These are phyloP conservation scores for Manduca sexta DNA, from an alignment of 1,140 invertebrate species.

Conservation along the genomic window DNA sequence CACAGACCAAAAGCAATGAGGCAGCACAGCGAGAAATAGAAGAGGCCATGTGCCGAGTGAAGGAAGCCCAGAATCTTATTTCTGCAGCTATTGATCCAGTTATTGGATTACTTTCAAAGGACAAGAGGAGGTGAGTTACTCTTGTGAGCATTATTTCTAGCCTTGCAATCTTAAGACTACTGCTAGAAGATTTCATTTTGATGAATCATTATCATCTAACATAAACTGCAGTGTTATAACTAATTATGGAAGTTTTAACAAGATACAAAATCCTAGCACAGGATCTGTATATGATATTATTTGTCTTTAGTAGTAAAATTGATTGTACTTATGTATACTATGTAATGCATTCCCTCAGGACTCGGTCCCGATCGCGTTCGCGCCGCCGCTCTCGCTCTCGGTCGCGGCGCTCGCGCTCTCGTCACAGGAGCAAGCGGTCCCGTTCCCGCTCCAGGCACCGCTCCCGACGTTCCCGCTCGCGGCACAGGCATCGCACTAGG, in stretches of 20 bases:
- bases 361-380: constrained; percentile 71
- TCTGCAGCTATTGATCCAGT: constrained; percentile 94
- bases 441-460: constrained; percentile 75
- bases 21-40: constrained; percentile 96
- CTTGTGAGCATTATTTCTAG: no score
- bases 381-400: constrained; percentile 59
- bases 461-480: constrained; percentile 71
- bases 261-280: no score
- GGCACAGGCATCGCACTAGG: constrained; percentile 56
- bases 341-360: constrained; percentile 35
- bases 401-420: constrained; percentile 54
- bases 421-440: constrained; percentile 65
- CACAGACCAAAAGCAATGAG: constrained; percentile 95
- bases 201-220: not conserved
- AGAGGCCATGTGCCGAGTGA: constrained; percentile 96
- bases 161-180: no score
- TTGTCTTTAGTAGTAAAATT: constrained; percentile 16
- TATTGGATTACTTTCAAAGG: constrained; percentile 87
- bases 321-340: not conserved
- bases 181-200: no score
- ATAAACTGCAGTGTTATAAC: no score
- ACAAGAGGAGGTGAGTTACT: constrained; percentile 81
- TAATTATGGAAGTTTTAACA: no score
- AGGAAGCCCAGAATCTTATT: constrained; percentile 95
- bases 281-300: no score